Conservation (phyloP, 1,140 invertebrate species). For the Ceratina calcarata region DNA sequence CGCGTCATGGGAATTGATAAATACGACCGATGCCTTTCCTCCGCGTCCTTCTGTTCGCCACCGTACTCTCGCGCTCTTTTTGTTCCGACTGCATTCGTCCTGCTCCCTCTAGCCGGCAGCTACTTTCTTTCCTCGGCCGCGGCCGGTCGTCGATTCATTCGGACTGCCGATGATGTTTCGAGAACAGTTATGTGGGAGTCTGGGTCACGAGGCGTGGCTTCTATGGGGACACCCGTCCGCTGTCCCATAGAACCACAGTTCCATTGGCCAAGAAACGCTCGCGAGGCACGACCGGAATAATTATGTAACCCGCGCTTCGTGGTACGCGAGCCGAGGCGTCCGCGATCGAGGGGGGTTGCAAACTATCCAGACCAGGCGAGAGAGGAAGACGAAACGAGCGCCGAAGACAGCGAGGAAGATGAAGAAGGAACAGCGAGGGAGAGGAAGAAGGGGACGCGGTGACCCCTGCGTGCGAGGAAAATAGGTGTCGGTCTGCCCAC, state of each 20-base stretch:
- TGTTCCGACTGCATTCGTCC: slow-evolving; percentile 1
- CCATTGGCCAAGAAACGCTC: slow-evolving; percentile 80
- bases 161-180: slow-evolving; percentile 72
- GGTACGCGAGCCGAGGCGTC: slow-evolving; percentile 47
- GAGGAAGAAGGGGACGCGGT: slow-evolving; percentile 27
- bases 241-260: slow-evolving; percentile 80
- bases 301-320: slow-evolving; percentile 74
- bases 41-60: slow-evolving; percentile 29
- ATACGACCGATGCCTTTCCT: slow-evolving; percentile 26
- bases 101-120: slow-evolving; percentile 37
- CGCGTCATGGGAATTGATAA: slow-evolving; percentile 58
- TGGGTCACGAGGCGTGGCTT: slow-evolving; percentile 81
- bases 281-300: slow-evolving; percentile 76
- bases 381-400: not conserved
- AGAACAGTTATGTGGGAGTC: slow-evolving; percentile 80
- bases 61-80: slow-evolving; percentile 14
- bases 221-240: slow-evolving; percentile 72
- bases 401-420: not conserved
- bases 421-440: not conserved
- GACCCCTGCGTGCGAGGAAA: slow-evolving; percentile 56
- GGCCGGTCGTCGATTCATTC: slow-evolving; percentile 64
- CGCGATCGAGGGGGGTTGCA: slow-evolving; percentile 51
- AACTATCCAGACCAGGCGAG: not conserved
- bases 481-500: slow-evolving; percentile 45
- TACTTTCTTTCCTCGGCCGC: slow-evolving; percentile 63